phyloP scores from a whole-genome alignment of 2,888 invertebrate species.

The Ceramica pisi region DNA sequence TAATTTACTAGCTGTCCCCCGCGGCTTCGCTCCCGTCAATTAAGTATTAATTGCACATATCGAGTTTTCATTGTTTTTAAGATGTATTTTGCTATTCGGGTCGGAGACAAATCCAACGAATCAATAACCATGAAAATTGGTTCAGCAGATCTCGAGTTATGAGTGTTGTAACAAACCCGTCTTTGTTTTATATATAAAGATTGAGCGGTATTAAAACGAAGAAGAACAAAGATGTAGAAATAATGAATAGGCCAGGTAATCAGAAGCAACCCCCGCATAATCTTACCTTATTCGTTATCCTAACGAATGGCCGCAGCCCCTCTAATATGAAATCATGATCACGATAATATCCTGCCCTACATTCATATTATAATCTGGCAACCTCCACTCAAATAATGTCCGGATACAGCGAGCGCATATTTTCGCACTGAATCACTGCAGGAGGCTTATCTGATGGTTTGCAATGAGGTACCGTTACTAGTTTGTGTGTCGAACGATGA shows the following conservation, averaged over 20 bases:
- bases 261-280: conserved; percentile 1
- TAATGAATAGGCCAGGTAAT: conserved; percentile 22
- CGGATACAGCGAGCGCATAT: conserved; percentile 63
- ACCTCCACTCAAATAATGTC: conserved; percentile 55
- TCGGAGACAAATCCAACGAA: too few relatives aligned
- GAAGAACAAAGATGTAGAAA: background rate
- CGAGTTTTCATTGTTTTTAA: too few relatives aligned
- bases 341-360: conserved; percentile 45
- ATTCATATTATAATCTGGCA: conserved; percentile 56
- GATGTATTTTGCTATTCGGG: too few relatives aligned
- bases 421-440: conserved; percentile 61
- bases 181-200: too few relatives aligned
- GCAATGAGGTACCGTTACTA: conserved; percentile 27
- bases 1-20: too few relatives aligned
- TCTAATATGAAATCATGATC: conserved; percentile 28
- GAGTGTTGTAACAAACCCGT: too few relatives aligned
- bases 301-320: conserved; percentile 9
- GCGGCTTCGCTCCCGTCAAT: too few relatives aligned
- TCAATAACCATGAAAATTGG: too few relatives aligned
- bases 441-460: conserved; percentile 44
- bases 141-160: too few relatives aligned
- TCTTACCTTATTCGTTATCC: conserved; percentile 14
- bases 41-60: too few relatives aligned
- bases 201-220: background rate
- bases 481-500: conserved; percentile 6